Evolutionary conservation across 2,797 vertebrate genomes (phyloP), one percentile per base, ranked within the genome.

Genomic region (Limnodromus scolopaceus): DNA sequence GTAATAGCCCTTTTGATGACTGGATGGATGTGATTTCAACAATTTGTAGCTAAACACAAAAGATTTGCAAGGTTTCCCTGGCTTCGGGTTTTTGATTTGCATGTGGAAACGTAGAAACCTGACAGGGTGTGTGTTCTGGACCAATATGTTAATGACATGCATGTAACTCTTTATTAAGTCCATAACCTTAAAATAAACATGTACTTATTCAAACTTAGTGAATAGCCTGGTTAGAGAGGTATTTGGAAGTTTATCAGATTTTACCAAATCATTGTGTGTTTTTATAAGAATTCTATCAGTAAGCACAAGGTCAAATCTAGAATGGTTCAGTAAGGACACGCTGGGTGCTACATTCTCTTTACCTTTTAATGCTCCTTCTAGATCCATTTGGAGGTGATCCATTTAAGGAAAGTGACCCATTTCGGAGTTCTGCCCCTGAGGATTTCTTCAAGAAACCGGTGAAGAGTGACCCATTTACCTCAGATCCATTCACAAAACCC

Each of bases 391-490:
- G 98, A 88, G 98, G 97, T 13, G 98, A 98, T 75, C 98, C 98
- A 0, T 98, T 98, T 92, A 98, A 98, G 92, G 98, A 98, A 91
- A 98, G 95, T 6, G 98, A 98, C 87, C 99, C 99, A 0, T 99
- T 99, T 97, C 98, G 97, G 19, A 98, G 98, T 46, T 98, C 99
- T 57, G 98, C 98, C 7, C 98, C 99, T 4, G 99, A 99, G 30
- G 99, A 99, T 96, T 99, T 99, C 97, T 99, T 99, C 91, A 99
- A 99, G 98, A 99, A 99, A 88, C 98, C 98, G 11, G 97, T 98
- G 57, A 99, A 99, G 97, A 97, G 98, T 2, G 99, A 99, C 94
- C 99, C 99, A 0, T 99, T 99, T 97, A 98, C 98, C 95, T 96
- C 99, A 19, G 99, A 99, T 78, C 98, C 99, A 4, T 99, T 99